phyloP scores from a whole-genome alignment of 2,797 vertebrate species.

The Triplophysa bombifrons region DNA sequence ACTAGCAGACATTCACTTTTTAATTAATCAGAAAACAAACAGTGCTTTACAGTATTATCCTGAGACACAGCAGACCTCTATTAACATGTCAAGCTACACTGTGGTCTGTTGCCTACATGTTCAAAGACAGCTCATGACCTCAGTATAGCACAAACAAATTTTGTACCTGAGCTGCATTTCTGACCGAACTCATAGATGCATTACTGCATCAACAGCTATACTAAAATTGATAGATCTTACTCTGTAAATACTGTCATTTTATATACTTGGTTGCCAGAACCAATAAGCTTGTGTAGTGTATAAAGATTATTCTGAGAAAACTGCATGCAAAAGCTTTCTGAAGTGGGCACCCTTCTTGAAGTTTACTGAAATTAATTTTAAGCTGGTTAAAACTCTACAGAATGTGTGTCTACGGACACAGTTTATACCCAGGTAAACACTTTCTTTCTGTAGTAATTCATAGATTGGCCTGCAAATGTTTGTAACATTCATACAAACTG shows the following conservation, averaged over 20 bases:
- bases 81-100: not conserved
- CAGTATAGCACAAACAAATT: not conserved
- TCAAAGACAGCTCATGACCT: constrained; percentile 35
- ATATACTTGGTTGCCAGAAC: constrained; percentile 17
- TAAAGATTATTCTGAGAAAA: not conserved
- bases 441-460: not conserved
- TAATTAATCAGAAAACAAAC: constrained; percentile 62
- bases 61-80: constrained; percentile 44
- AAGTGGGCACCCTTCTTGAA: no score
- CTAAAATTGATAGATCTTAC: not conserved
- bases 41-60: constrained; percentile 58
- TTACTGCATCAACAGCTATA: not conserved
- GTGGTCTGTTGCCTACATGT: constrained; percentile 26
- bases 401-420: no score
- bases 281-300: not conserved
- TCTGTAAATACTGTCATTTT: not conserved
- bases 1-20: constrained; percentile 39
- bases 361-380: no score
- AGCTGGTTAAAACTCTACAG: no score
- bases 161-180: not conserved
- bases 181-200: not conserved
- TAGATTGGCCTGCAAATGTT: not conserved
- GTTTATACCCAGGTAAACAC: no score
- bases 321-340: no score
- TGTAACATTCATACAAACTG: constrained; percentile 2